Evolutionary conservation across 2,797 vertebrate species (phyloP).

Genomic region (Caiman crocodilus): DNA sequence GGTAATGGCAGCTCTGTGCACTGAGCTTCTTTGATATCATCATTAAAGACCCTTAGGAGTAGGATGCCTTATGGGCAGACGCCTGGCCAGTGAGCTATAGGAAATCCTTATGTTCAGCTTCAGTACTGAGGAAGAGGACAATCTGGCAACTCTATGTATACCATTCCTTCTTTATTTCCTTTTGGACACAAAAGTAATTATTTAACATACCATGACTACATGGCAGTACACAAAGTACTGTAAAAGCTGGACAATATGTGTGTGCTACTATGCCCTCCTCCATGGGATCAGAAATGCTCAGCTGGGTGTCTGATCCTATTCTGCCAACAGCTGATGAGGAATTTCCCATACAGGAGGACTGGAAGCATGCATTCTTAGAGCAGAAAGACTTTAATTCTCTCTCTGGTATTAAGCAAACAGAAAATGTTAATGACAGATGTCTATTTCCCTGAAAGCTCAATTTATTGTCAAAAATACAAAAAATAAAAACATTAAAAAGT

Average conservation of each 20-base stretch:
- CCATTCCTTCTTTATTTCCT: fast-evolving
- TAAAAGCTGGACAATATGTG: neutral
- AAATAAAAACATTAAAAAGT: neutral
- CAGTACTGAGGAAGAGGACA: neutral
- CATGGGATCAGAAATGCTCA: neutral
- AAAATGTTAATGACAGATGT: neutral
- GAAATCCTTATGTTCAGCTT: neutral
- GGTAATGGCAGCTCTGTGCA: neutral
- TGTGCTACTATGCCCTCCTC: neutral
- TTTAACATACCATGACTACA: neutral
- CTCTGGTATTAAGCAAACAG: neutral
- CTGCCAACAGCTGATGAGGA: neutral
- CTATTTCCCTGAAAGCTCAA: neutral
- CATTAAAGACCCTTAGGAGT: neutral
- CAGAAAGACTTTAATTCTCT: neutral
- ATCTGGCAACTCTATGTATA: neutral
- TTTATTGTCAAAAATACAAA: neutral
- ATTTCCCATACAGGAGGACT: neutral
- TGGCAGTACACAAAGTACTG: neutral
- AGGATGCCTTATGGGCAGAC: neutral
- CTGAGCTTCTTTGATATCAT: neutral
- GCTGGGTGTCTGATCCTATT: neutral
- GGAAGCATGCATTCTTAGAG: neutral
- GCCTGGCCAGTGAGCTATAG: neutral
- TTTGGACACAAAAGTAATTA: fast-evolving